These are phyloP conservation scores for Pluvialis apricaria DNA, from an alignment of 2,113 vertebrate species.

Conservation along the genomic window DNA sequence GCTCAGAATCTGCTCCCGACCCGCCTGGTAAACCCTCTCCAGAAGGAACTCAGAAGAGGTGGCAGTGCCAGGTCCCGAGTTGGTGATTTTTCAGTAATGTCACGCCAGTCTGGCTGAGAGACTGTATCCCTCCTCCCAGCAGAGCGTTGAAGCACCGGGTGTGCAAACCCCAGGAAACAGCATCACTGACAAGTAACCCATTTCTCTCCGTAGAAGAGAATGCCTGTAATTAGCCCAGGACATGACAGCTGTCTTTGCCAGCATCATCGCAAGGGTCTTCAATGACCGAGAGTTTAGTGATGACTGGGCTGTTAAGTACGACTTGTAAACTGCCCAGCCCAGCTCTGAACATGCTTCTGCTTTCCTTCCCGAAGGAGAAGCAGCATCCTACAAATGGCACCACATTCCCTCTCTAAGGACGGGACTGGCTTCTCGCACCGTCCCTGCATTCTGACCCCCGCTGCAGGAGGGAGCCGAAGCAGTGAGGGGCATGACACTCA, in stretches of 20 bases:
- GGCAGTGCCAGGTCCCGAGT: not conserved
- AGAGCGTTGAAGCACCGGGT: rapidly evolving
- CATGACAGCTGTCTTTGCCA: not conserved
- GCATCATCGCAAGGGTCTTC: not conserved
- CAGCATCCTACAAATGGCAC: not conserved
- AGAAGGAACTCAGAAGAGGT: not conserved
- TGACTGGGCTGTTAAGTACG: not conserved
- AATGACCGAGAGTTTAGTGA: not conserved
- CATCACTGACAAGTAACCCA: not conserved
- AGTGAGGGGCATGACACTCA: not conserved
- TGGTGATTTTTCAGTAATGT: not conserved
- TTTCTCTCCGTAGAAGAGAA: not conserved
- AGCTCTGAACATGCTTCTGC: not conserved
- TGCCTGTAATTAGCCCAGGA: not conserved
- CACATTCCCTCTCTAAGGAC: not conserved
- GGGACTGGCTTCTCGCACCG: rapidly evolving
- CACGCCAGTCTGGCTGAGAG: not conserved
- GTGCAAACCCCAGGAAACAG: not conserved
- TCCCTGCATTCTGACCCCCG: not conserved
- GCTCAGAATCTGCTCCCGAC: not conserved
- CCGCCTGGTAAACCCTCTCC: not conserved
- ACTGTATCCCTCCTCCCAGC: not conserved
- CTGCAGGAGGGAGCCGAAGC: not conserved
- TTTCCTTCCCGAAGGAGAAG: not conserved
- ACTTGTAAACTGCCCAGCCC: not conserved